Percentiles rank a stretch among this genome's conserved stretches.
Evolutionary conservation across 2,888 invertebrate species (phyloP).

Genomic region (Drosophila longiperda): DNA sequence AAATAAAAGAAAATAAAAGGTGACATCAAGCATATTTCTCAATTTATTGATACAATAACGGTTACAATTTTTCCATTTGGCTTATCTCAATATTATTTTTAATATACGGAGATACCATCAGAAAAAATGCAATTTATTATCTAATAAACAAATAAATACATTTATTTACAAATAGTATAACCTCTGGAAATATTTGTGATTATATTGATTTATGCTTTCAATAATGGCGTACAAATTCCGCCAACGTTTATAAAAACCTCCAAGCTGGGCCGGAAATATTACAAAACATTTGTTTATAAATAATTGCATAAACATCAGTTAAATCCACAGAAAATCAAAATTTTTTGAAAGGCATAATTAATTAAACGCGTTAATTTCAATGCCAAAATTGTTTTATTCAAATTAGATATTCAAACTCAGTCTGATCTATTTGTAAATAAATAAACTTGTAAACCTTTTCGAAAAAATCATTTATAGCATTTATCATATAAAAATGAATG

Average conservation of each 20-base stretch:
- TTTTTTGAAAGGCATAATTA: neutral
- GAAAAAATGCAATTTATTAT: neutral
- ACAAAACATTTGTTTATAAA: neutral
- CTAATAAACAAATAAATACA: neutral
- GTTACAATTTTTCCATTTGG: neutral
- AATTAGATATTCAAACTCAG: neutral
- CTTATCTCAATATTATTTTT: constrained; percentile 17
- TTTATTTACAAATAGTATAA: neutral
- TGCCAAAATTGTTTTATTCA: neutral
- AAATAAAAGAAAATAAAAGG: neutral
- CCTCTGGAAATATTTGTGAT: neutral
- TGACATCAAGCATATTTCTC: neutral
- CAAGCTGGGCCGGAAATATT: neutral
- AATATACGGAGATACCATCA: neutral
- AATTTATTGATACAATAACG: neutral
- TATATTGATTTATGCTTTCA: constrained; percentile 5
- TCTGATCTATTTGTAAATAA: neutral
- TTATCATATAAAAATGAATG: neutral
- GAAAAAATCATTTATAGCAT: neutral
- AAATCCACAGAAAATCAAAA: neutral
- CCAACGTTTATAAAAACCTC: neutral
- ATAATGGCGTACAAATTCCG: neutral
- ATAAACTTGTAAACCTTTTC: neutral
- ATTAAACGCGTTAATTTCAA: neutral
- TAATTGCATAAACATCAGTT: neutral